These are phyloP conservation scores for Thymallus thymallus DNA, from an alignment of 2,113 vertebrate species.

Conservation along the genomic window DNA sequence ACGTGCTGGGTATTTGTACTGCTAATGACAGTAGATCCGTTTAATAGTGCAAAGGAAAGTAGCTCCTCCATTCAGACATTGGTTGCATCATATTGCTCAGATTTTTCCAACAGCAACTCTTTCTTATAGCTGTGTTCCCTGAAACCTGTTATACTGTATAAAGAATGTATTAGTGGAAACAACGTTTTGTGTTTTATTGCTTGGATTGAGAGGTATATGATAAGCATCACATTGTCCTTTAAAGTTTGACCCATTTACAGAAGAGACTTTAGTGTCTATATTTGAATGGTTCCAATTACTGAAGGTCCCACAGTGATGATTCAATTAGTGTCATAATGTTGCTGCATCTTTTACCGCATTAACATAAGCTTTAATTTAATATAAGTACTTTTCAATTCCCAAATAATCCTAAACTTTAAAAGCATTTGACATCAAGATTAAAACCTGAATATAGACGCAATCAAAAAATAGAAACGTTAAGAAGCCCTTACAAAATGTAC, in stretches of 20 bases:
- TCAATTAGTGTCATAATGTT: conserved; percentile 25
- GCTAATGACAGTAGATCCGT: conserved; percentile 50
- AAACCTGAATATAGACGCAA: conserved; percentile 52
- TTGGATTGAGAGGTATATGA: conserved; percentile 42
- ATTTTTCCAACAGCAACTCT: conserved; percentile 42
- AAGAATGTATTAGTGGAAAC: conserved; percentile 58
- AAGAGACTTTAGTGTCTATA: conserved; percentile 37
- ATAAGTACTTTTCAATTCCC: conserved; percentile 5
- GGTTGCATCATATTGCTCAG: conserved; percentile 58
- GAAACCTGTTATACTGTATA: conserved; percentile 60
- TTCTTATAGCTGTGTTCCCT: conserved; percentile 50
- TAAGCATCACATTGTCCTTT: conserved; percentile 27
- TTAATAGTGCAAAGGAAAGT: conserved; percentile 42
- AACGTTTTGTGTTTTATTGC: conserved; percentile 65
- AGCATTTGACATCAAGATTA: conserved; percentile 50
- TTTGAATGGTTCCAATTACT: conserved; percentile 36
- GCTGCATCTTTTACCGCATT: conserved; percentile 36
- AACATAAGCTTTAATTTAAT: not conserved
- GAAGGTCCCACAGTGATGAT: conserved; percentile 38
- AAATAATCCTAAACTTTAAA: conserved; percentile 32
- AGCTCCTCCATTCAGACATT: conserved; percentile 28
- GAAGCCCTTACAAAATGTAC: conserved; percentile 32
- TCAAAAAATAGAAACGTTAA: conserved; percentile 51
- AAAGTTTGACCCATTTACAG: conserved; percentile 26
- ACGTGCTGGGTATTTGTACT: conserved; percentile 59